Conservation (phyloP, 2,888 invertebrate species). For the Poecilobothrus nobilitatus region DNA sequence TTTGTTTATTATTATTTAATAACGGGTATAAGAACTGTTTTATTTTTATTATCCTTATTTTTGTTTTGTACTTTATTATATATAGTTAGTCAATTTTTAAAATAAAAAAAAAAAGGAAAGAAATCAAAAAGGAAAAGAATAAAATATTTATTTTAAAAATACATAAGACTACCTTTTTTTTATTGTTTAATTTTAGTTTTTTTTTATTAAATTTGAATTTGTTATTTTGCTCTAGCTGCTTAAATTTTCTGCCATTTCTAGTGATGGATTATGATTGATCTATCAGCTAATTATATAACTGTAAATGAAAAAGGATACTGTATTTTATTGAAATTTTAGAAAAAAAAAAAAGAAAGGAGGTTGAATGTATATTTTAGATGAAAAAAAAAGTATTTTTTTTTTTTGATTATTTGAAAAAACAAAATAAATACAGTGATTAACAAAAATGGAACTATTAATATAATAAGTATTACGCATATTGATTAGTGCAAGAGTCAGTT, state of each 20-base stretch:
- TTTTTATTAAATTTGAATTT: neutral
- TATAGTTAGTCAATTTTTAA: neutral
- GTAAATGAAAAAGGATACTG: neutral
- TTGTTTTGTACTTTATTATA: neutral
- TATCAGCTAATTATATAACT: slow-evolving; percentile 9
- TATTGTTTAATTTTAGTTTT: slow-evolving; percentile 6
- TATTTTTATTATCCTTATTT: neutral
- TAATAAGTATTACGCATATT: too few species aligned
- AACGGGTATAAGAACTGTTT: slow-evolving; percentile 1
- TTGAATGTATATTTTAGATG: neutral
- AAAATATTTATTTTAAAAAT: neutral
- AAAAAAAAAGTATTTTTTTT: neutral
- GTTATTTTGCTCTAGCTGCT: neutral
- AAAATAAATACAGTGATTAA: too few species aligned
- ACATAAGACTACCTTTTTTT: neutral
- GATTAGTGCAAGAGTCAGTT: too few species aligned
- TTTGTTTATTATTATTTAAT: neutral
- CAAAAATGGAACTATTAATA: too few species aligned
- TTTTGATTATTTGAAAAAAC: neutral
- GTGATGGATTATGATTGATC: slow-evolving; percentile 11
- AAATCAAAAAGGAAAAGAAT: neutral
- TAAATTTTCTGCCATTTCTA: neutral
- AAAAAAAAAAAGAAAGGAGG: neutral
- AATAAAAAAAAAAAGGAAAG: neutral
- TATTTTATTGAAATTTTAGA: neutral